Conservation (phyloP, 2,797 vertebrate species). For the Neostethus bicornis region DNA sequence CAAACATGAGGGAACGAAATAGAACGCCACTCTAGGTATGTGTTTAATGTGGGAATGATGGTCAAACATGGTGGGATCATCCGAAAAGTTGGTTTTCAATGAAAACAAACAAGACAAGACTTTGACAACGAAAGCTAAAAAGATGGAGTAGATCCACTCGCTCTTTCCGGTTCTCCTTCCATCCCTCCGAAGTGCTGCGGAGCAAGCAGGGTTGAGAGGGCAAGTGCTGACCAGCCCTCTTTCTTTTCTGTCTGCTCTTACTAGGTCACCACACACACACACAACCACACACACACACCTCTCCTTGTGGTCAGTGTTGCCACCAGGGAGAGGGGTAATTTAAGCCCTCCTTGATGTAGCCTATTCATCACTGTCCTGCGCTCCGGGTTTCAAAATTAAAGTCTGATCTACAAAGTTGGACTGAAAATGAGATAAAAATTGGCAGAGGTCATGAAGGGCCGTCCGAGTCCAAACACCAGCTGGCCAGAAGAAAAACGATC, state of each 20-base stretch:
- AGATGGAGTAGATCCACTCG: conserved; percentile 51
- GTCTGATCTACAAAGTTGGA: conserved; percentile 99
- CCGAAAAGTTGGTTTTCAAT: too few species aligned
- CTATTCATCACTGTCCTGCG: conserved; percentile 98
- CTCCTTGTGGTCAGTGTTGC: conserved; percentile 78
- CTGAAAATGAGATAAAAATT: conserved; percentile 97
- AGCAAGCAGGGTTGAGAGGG: conserved; percentile 86
- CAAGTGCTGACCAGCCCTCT: conserved; percentile 88
- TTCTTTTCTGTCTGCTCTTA: conserved; percentile 84
- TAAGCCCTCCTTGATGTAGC: conserved; percentile 94
- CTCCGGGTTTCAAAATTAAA: conserved; percentile 95
- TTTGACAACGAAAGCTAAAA: conserved; percentile 47
- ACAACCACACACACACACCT: conserved; percentile 37
- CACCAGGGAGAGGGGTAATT: conserved; percentile 95
- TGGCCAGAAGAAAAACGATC: background rate
- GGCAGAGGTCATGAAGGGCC: conserved; percentile 91
- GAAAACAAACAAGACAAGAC: conserved; percentile 44
- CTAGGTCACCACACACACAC: conserved; percentile 63
- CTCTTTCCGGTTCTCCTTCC: conserved; percentile 12
- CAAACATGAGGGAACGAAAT: too few species aligned
- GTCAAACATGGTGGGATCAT: too few species aligned
- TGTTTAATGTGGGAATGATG: too few species aligned
- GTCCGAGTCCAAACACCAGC: background rate
- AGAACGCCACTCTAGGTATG: too few species aligned
- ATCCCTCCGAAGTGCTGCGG: conserved; percentile 71